Evolutionary conservation across 2,113 vertebrate species (phyloP).

Genomic region (Centropus unirufus): DNA sequence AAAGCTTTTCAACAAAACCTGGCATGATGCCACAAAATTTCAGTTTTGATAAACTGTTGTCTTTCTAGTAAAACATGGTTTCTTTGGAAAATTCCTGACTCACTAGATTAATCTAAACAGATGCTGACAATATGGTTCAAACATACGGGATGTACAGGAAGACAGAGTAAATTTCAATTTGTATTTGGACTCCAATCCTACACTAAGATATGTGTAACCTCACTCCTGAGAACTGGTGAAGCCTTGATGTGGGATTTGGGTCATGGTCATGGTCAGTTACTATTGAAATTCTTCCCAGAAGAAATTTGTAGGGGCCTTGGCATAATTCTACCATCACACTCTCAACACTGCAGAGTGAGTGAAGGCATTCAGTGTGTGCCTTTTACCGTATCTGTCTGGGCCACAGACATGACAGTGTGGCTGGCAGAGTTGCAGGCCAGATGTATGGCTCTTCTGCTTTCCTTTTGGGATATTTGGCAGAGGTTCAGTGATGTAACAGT

Average conservation of each 20-base stretch:
- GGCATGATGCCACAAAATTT: not conserved
- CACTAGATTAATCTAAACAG: slow-evolving; percentile 32
- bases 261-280: slow-evolving; percentile 20
- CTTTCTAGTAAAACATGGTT: slow-evolving; percentile 32
- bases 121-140: slow-evolving; percentile 59
- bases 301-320: not conserved
- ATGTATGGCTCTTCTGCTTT: slow-evolving; percentile 37
- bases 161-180: slow-evolving; percentile 57
- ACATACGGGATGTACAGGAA: not conserved
- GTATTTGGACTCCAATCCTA: slow-evolving; percentile 30
- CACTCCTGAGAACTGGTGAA: not conserved
- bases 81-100: slow-evolving; percentile 36
- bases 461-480: slow-evolving; percentile 47
- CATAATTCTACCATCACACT: slow-evolving; percentile 58
- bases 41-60: slow-evolving; percentile 46
- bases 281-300: not conserved
- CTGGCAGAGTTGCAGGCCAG: slow-evolving; percentile 48
- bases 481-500: slow-evolving; percentile 57
- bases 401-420: not conserved
- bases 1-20: not conserved
- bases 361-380: not conserved
- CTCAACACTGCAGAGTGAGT: not conserved
- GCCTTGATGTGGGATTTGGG: slow-evolving; percentile 49
- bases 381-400: not conserved
- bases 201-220: slow-evolving; percentile 16